A percentile compares a stretch with the other conserved stretches of the same genome.
Conservation (phyloP, 2,113 vertebrate species). For the Phrynosoma platyrhinos region DNA sequence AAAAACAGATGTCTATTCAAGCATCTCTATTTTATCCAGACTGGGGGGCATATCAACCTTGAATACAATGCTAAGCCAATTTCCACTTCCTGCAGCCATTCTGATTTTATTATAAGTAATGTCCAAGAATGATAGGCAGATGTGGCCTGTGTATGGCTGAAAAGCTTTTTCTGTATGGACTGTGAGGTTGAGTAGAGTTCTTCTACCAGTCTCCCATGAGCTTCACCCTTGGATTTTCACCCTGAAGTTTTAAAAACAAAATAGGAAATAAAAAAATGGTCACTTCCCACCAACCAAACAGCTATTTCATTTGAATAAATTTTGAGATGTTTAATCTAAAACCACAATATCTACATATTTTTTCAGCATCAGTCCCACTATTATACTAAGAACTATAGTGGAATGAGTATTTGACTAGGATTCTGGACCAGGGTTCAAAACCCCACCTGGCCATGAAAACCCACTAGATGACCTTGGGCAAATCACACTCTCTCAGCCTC, state of each 20-base stretch:
- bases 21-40: conserved; percentile 5
- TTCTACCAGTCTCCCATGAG: background rate
- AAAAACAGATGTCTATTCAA: conserved; percentile 13
- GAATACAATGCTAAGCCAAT: background rate
- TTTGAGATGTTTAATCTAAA: background rate
- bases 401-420: too few species aligned
- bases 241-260: background rate
- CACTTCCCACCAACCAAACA: background rate
- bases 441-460: too few species aligned
- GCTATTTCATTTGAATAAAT: background rate
- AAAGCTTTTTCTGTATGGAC: background rate
- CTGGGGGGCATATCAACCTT: background rate
- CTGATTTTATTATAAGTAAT: background rate
- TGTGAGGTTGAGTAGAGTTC: background rate
- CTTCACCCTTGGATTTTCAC: background rate
- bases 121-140: background rate
- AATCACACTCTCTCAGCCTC: too few species aligned
- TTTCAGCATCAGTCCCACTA: background rate
- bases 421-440: too few species aligned
- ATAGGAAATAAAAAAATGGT: background rate
- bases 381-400: background rate
- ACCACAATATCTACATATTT: background rate
- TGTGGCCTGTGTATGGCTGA: background rate
- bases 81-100: background rate
- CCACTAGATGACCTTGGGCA: too few species aligned